These are phyloP conservation scores for Tricholaema leucomelas DNA, from an alignment of 2,113 vertebrate species.

Conservation along the genomic window DNA sequence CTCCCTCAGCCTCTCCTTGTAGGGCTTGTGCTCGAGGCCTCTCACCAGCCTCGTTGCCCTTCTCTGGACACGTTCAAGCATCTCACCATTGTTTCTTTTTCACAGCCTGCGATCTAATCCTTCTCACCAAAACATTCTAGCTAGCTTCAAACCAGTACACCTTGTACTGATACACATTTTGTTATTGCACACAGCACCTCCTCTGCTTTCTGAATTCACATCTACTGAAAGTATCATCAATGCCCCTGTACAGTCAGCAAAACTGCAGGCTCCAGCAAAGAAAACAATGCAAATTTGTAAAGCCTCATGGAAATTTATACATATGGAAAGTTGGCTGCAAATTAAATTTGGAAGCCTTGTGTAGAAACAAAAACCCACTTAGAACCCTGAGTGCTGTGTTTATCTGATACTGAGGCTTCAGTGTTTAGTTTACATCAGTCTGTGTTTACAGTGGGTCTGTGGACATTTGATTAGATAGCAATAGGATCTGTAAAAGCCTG, in stretches of 20 bases:
- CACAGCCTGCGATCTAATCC: no score
- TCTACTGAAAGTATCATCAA: not conserved
- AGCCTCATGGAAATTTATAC: not conserved
- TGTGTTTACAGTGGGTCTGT: slow-evolving; percentile 44
- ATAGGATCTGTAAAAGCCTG: slow-evolving; percentile 36
- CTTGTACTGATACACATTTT: not conserved
- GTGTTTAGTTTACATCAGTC: slow-evolving; percentile 41
- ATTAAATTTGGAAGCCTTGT: not conserved
- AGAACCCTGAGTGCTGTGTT: not conserved
- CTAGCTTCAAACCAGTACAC: no score
- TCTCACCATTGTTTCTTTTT: no score
- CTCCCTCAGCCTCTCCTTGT: no score
- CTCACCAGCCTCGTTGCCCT: no score
- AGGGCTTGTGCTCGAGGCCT: no score
- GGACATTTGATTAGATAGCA: slow-evolving; percentile 42
- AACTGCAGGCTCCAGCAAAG: not conserved
- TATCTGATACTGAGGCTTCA: slow-evolving; percentile 8
- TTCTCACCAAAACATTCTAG: no score
- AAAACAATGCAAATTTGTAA: not conserved
- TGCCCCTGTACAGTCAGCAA: not conserved
- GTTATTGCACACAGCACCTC: not conserved
- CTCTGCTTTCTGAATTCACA: not conserved
- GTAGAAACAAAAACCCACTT: not conserved
- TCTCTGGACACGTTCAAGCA: no score
- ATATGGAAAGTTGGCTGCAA: not conserved